Evolutionary conservation across 2,888 invertebrate genomes (phyloP), one percentile per base, ranked within the genome.

Genomic region (Hirtodrosophila confusa): DNA sequence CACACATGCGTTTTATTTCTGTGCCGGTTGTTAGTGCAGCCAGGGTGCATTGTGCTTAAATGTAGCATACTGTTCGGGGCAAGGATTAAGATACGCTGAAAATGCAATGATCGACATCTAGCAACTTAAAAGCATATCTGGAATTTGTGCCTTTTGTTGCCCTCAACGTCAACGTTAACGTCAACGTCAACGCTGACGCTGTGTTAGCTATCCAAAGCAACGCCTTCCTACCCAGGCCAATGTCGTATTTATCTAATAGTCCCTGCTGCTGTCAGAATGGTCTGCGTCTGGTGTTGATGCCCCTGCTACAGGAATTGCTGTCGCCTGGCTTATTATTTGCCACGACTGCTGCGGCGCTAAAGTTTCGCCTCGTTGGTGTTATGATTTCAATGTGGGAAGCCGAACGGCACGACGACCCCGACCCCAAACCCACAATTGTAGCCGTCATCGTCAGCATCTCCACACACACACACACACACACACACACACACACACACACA

Each of bases 331-430:
- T 82, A 82, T 82, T 82, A 82, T 82, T 88, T 82, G 88, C 88
- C 84, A 83, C 84, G 82, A 82, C 86, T 79, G 84, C 83, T 82
- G 84, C 64, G 86, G 73, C 86, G 80, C 80, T 88, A 69, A 82
- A 88, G 88, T 83, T 83, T 83, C 87, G 82, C 86, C 84, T 83
- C 88, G 82, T 83, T 83, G 88, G 82, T 83, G 82, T 83, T 83
- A 83, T 83, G 82, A 83, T 83, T 83, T 83, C 82, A 74, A 83
- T 83, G 88, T 88, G 82, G 82, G 86, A 72, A 86, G 84, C 77
- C 87, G 80, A 86, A 88, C 84, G 77, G 88, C 88, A 86, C 86
- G 71, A 82, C 80, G 65, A 85, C 75, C 75, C 56, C 49, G 45
- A 55, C 68, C 58, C 51, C 47, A 39, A 56, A 48, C 75, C 69